Conservation (phyloP, 1,140 invertebrate genomes). For the Antheraea mylitta region DNA sequence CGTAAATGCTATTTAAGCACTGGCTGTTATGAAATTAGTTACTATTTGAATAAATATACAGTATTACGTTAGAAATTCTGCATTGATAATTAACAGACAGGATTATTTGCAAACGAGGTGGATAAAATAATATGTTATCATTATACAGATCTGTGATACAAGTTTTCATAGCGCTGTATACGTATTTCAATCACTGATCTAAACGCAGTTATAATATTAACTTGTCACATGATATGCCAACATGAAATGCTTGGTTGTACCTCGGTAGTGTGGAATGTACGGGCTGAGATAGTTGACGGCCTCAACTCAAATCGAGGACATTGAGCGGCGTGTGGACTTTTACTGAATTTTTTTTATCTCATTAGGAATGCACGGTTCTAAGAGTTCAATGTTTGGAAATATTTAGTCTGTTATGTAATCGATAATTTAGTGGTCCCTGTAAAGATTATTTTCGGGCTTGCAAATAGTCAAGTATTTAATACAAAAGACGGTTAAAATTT, state of each 20-base stretch:
- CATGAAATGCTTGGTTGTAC: neutral
- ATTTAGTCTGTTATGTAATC: neutral
- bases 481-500: no score
- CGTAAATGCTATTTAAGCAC: no score
- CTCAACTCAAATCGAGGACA: constrained; percentile 59
- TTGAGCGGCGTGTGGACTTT: constrained; percentile 43
- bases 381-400: neutral
- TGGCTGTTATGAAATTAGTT: neutral
- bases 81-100: neutral
- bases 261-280: constrained; percentile 36
- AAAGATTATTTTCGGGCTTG: no score
- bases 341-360: constrained; percentile 22
- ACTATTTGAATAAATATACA: neutral
- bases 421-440: no score
- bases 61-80: neutral
- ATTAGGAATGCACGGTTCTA: neutral
- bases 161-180: neutral
- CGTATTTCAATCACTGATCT: neutral
- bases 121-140: neutral
- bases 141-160: neutral
- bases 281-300: constrained; percentile 62
- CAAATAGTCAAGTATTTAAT: no score
- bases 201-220: constrained; percentile 6
- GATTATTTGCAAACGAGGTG: neutral
- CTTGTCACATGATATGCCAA: constrained; percentile 9